A percentile compares a stretch with the other conserved stretches of the same genome.
phyloP scores from a whole-genome alignment of 2,797 vertebrate species.

The Siniperca obscura region DNA sequence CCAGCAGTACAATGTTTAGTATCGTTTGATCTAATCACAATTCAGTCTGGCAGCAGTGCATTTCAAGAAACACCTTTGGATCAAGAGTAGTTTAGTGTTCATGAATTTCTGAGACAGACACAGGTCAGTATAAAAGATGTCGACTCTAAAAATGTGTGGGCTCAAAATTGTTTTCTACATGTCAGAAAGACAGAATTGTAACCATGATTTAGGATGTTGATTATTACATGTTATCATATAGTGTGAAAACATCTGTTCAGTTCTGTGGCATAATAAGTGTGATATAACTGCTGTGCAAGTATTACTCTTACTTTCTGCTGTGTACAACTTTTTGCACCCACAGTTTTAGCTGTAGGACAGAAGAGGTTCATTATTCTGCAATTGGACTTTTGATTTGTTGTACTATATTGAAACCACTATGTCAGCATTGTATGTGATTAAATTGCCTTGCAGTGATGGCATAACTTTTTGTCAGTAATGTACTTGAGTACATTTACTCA shows the following conservation, averaged over 20 bases:
- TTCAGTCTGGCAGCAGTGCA: background rate
- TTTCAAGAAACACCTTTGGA: slow-evolving; percentile 12
- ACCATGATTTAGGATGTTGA: too few species aligned
- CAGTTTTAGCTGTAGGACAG: too few species aligned
- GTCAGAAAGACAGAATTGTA: background rate
- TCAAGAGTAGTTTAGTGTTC: background rate
- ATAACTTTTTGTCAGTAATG: too few species aligned
- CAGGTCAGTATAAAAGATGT: background rate
- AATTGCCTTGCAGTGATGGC: too few species aligned
- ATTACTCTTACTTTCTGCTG: too few species aligned
- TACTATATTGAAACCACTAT: background rate
- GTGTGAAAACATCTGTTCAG: too few species aligned
- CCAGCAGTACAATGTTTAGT: background rate
- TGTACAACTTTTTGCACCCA: too few species aligned
- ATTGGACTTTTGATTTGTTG: background rate
- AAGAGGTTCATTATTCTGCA: too few species aligned
- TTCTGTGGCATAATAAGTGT: background rate
- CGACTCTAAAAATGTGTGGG: background rate
- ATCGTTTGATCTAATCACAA: background rate
- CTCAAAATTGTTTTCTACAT: background rate
- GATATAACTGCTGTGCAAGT: background rate
- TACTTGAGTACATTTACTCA: too few species aligned
- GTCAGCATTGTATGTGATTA: background rate
- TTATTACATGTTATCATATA: too few species aligned
- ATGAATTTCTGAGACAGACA: background rate